phyloP scores from a whole-genome alignment of 1,140 invertebrate species.

The Habropoda laboriosa region DNA sequence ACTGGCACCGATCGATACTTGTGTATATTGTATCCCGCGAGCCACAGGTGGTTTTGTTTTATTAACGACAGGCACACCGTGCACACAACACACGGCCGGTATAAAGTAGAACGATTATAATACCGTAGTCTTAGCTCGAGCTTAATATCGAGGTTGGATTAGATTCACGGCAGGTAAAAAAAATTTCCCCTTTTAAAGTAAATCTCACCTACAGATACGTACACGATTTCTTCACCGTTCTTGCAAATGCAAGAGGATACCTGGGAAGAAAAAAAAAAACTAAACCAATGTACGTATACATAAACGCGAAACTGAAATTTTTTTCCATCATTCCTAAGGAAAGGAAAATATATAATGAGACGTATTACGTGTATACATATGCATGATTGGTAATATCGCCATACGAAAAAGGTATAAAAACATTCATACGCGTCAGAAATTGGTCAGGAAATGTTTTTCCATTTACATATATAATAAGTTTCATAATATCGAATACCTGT shows the following conservation, averaged over 20 bases:
- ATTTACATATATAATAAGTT: background rate
- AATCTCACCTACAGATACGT: slow-evolving; percentile 17
- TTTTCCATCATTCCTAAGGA: background rate
- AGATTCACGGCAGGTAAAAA: slow-evolving; percentile 2
- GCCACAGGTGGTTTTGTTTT: slow-evolving; percentile 74
- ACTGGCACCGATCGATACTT: slow-evolving; percentile 53
- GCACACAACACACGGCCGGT: slow-evolving; percentile 12
- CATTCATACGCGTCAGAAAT: background rate
- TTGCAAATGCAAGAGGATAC: background rate
- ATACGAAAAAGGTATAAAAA: background rate
- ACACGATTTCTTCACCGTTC: background rate
- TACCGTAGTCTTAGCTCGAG: background rate
- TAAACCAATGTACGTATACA: background rate
- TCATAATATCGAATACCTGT: background rate
- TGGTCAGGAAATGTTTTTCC: background rate
- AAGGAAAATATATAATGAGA: background rate
- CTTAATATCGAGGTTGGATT: slow-evolving; percentile 30
- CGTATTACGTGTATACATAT: background rate
- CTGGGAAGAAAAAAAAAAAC: background rate
- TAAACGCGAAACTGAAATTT: background rate
- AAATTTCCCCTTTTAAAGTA: slow-evolving; percentile 9
- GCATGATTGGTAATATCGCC: background rate
- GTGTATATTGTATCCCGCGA: slow-evolving; percentile 49
- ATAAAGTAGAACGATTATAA: slow-evolving; percentile 6
- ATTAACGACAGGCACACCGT: slow-evolving; percentile 55